Evolutionary conservation across 2,888 invertebrate species (phyloP), one percentile per base, ranked within the genome.

Genomic region (Cantharis flavilabris): DNA sequence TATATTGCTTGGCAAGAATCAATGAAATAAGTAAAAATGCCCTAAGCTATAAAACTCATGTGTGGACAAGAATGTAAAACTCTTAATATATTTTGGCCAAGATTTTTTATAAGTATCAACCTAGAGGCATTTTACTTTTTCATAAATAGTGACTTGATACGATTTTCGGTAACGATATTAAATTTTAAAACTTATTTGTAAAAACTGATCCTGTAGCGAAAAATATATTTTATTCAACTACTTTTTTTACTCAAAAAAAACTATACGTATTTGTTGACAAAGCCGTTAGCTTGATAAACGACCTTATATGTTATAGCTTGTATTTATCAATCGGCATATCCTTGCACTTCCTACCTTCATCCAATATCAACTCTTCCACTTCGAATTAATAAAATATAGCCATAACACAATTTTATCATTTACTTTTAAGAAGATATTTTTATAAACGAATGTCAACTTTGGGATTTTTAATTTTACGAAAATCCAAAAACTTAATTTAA

Each of bases 1-100:
- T 86, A 86, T 87, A 86, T 86, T 86, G 86, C 86, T 85, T 85
- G 82, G 82, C 80, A 81, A 82, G 85, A 85, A 86, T 86, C 86
- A 86, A 86, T 86, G 86, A 83, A 83, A 82, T 80, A 81, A 81
- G 81, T 80, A 49, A 49, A 49, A 49, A 49, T 49, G 49, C 65
- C 65, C 9, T n/a, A 26, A 26, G 65, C 65, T 67, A 23, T 67
- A 49, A 49, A 49, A n/a, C 26, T 18, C 65, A 67, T 67, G 65
- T 26, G 65, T 67, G 65, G 65, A 23, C 65, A 18, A 67, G 65
- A 67, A 67, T 67, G 20, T 23, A 23, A 67, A 67, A 26, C 49
- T 49, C 49, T 49, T 49, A 49, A 49, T 49, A 49, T 49, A 49
- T 49, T 49, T 49, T 49, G 49, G 49, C 49, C 49, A 49, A 49